Evolutionary conservation across 2,113 vertebrate genomes (phyloP).

Genomic region (Passer domesticus): DNA sequence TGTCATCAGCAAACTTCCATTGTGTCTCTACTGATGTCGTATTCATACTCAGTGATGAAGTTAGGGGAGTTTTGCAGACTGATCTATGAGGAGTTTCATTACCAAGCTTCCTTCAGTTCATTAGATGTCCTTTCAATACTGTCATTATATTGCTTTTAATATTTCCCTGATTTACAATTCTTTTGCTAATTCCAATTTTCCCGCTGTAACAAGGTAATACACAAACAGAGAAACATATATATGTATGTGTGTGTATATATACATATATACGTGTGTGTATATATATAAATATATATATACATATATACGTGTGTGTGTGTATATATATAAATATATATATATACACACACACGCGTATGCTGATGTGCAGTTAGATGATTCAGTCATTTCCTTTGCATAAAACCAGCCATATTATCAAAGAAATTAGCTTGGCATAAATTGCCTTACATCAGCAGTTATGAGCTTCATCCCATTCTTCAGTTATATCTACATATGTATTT

Average conservation of each 20-base stretch:
- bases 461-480: not conserved
- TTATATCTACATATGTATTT: not conserved
- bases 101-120: not conserved
- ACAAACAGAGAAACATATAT: not conserved
- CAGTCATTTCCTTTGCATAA: not conserved
- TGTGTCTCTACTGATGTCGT: not conserved
- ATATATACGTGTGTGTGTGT: not conserved
- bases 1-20: not conserved
- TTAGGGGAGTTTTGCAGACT: not conserved
- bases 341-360: too few relatives aligned
- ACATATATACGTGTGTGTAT: not conserved
- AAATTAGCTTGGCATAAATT: not conserved
- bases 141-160: not conserved
- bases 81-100: not conserved
- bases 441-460: not conserved
- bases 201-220: not conserved
- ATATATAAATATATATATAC: too few relatives aligned
- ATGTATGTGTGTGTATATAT: not conserved
- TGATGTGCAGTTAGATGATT: not conserved
- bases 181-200: not conserved
- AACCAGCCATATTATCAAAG: not conserved
- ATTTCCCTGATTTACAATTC: not conserved
- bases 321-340: not conserved
- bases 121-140: not conserved
- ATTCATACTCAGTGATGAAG: not conserved